Percentiles rank a stretch among this genome's conserved stretches.
These are phyloP conservation scores for Bacillus rossius DNA, from an alignment of 1,140 invertebrate species.

Conservation along the genomic window DNA sequence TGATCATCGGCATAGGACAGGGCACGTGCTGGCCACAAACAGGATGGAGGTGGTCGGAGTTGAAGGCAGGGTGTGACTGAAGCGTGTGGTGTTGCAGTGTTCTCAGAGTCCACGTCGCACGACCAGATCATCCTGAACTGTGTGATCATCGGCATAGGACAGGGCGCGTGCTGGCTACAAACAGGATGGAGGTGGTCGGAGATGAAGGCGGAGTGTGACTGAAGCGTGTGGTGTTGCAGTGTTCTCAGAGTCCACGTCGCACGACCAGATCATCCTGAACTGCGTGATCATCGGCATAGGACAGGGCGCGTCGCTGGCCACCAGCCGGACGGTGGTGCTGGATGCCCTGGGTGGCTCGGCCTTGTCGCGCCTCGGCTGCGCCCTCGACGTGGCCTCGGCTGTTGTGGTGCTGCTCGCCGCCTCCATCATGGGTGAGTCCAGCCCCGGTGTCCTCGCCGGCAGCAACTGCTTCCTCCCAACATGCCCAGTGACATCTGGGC, in stretches of 20 bases:
- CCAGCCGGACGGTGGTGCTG: neutral
- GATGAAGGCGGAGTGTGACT: neutral
- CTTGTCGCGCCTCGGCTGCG: neutral
- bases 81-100: conserved; percentile 1
- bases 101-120: neutral
- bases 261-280: neutral
- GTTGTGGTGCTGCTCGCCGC: neutral
- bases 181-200: neutral
- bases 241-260: neutral
- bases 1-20: neutral
- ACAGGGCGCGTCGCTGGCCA: neutral
- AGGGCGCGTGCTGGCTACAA: neutral
- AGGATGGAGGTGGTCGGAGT: too few relatives aligned
- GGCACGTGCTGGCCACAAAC: neutral
- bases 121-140: neutral
- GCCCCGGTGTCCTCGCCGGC: too few relatives aligned
- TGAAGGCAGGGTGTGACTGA: too few relatives aligned
- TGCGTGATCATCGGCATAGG: neutral
- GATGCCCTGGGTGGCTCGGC: neutral
- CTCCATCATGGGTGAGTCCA: neutral
- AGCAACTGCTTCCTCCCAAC: too few relatives aligned
- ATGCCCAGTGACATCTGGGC: too few relatives aligned
- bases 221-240: neutral
- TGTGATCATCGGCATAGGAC: neutral
- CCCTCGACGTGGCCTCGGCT: neutral